Evolutionary conservation across 2,113 vertebrate genomes (phyloP).

Genomic region (Calonectris borealis): DNA sequence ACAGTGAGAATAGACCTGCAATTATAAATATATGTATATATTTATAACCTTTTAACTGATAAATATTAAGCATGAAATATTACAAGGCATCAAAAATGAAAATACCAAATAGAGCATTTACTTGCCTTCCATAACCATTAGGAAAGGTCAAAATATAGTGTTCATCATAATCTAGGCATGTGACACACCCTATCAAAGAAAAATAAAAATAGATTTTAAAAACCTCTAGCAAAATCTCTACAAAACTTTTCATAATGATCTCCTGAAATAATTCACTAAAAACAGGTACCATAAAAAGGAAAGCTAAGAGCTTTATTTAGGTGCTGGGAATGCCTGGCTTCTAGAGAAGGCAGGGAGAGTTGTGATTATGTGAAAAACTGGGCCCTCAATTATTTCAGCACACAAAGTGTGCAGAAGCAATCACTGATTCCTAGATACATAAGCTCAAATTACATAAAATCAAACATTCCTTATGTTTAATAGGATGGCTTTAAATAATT

Average conservation of each 20-base stretch:
- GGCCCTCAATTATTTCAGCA: neutral
- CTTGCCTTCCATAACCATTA: slow-evolving; percentile 96
- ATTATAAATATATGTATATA: neutral
- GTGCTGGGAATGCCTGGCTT: neutral
- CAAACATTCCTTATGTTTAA: neutral
- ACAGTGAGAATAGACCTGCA: slow-evolving; percentile 97
- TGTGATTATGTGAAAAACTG: neutral
- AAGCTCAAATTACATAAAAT: neutral
- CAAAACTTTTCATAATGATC: neutral
- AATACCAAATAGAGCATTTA: neutral
- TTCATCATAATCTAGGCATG: slow-evolving; percentile 95
- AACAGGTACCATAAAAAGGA: neutral
- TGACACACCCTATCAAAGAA: slow-evolving; percentile 86
- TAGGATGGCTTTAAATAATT: neutral
- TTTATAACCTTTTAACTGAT: neutral
- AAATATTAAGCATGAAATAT: neutral
- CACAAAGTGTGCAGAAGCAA: neutral
- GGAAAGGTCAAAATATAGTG: slow-evolving; percentile 98
- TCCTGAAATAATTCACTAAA: neutral
- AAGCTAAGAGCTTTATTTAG: neutral
- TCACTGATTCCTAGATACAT: neutral
- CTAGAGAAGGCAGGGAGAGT: neutral
- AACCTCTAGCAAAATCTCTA: neutral
- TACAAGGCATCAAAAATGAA: neutral
- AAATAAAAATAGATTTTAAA: neutral